Conservation (phyloP, 2,113 vertebrate species). For the Hippoglossus stenolepis region DNA sequence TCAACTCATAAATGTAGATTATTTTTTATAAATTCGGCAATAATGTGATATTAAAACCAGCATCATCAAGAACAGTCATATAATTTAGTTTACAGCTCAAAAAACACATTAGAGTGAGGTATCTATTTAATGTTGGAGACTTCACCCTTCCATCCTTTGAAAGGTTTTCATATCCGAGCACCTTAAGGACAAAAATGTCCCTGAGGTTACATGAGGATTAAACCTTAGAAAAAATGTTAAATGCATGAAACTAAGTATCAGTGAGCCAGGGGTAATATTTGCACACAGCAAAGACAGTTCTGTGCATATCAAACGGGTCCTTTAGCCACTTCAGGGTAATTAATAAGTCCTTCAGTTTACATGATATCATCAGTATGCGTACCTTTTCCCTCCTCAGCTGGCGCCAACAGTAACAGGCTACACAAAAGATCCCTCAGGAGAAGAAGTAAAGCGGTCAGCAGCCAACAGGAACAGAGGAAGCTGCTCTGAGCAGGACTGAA, state of each 20-base stretch:
- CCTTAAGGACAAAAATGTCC: not conserved
- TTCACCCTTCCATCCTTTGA: too few species aligned
- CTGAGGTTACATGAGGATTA: not conserved
- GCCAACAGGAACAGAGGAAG: constrained; percentile 67
- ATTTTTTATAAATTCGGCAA: too few species aligned
- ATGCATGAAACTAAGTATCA: not conserved
- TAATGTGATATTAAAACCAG: too few species aligned
- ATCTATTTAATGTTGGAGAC: too few species aligned
- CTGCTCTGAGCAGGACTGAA: constrained; percentile 84
- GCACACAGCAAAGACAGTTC: not conserved
- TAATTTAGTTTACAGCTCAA: too few species aligned
- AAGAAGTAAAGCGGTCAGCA: constrained; percentile 74
- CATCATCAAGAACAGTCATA: too few species aligned
- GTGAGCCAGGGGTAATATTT: not conserved
- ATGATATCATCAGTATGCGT: constrained; percentile 59
- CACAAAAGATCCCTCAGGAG: constrained; percentile 88
- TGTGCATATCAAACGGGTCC: not conserved
- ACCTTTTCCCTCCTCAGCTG: constrained; percentile 74
- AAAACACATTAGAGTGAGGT: too few species aligned
- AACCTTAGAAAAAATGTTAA: not conserved
- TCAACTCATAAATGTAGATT: too few species aligned
- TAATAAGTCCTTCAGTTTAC: constrained; percentile 25
- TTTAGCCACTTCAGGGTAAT: constrained; percentile 2
- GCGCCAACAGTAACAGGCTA: constrained; percentile 85
- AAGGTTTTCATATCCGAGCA: too few species aligned